Evolutionary conservation across 2,113 vertebrate genomes (phyloP).

Genomic region (Stigmatopora nigra): DNA sequence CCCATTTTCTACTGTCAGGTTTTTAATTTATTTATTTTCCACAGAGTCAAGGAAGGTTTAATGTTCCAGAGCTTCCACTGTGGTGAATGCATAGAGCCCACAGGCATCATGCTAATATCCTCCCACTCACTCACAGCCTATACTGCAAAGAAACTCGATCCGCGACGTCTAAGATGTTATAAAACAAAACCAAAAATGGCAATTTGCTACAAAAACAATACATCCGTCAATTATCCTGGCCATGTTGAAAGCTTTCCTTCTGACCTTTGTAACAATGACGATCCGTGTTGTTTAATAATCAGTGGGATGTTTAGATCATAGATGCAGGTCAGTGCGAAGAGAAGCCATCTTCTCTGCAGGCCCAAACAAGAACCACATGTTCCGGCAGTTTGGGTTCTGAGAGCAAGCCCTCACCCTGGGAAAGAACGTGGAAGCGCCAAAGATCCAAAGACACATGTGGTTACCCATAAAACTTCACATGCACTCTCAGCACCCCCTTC

Average conservation of each 20-base stretch:
- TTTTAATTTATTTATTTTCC: not conserved
- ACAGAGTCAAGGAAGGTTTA: slow-evolving; percentile 34
- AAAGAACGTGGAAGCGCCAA: slow-evolving; percentile 62
- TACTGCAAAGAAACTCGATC: slow-evolving; percentile 18
- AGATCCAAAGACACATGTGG: slow-evolving; percentile 73
- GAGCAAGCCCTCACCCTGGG: slow-evolving; percentile 64
- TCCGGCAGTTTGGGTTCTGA: slow-evolving; percentile 16
- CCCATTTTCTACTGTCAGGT: not conserved
- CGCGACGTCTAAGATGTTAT: slow-evolving; percentile 13
- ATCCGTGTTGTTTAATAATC: slow-evolving; percentile 54
- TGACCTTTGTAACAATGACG: slow-evolving; percentile 2
- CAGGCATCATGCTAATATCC: slow-evolving; percentile 38
- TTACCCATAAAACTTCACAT: slow-evolving; percentile 72
- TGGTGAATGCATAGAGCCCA: slow-evolving; percentile 30
- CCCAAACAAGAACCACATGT: slow-evolving; percentile 68
- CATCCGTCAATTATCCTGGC: slow-evolving; percentile 5
- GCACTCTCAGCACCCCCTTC: slow-evolving; percentile 53
- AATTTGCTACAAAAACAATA: slow-evolving; percentile 8
- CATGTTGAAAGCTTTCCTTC: not conserved
- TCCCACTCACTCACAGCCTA: slow-evolving; percentile 33
- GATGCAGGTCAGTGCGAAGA: slow-evolving; percentile 46
- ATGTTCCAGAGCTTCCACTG: slow-evolving; percentile 31
- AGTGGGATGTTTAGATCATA: slow-evolving; percentile 54
- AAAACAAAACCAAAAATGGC: slow-evolving; percentile 18
- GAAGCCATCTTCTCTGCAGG: slow-evolving; percentile 43